phyloP scores from a whole-genome alignment of 2,797 vertebrate genomes.

The Gadopsis bispinosus region DNA sequence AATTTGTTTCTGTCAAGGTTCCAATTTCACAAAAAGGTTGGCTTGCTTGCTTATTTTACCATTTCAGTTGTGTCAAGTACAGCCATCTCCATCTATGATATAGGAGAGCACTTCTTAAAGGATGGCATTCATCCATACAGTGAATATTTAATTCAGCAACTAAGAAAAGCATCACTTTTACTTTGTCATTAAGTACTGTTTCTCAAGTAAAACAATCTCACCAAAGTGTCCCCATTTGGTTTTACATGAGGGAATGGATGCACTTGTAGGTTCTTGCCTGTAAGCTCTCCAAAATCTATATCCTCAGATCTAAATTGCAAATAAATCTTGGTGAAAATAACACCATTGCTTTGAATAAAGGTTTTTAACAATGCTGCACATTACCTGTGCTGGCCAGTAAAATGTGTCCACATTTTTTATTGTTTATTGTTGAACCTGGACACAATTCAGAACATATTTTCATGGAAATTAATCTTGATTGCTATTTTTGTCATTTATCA shows the following conservation, averaged over 20 bases:
- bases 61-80: constrained; percentile 88
- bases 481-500: not conserved
- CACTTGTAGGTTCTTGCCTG: not conserved
- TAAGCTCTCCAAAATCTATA: not conserved
- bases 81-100: constrained; percentile 89
- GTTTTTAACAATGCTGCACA: not conserved
- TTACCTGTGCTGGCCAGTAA: not conserved
- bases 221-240: not conserved
- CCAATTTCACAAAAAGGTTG: constrained; percentile 38
- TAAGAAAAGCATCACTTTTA: not conserved
- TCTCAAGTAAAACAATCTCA: not conserved
- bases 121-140: constrained; percentile 39
- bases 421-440: not conserved
- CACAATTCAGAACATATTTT: not conserved
- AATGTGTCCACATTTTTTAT: not conserved
- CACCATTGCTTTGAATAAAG: not conserved
- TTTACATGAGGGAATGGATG: not conserved
- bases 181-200: not conserved
- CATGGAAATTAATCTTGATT: not conserved
- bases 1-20: constrained; percentile 36
- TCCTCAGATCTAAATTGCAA: not conserved
- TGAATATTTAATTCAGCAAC: constrained; percentile 17
- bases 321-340: not conserved
- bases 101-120: constrained; percentile 71
- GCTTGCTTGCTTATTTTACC: constrained; percentile 55